phyloP scores from a whole-genome alignment of 1,140 invertebrate genomes.

The Steinernema feltiae region DNA sequence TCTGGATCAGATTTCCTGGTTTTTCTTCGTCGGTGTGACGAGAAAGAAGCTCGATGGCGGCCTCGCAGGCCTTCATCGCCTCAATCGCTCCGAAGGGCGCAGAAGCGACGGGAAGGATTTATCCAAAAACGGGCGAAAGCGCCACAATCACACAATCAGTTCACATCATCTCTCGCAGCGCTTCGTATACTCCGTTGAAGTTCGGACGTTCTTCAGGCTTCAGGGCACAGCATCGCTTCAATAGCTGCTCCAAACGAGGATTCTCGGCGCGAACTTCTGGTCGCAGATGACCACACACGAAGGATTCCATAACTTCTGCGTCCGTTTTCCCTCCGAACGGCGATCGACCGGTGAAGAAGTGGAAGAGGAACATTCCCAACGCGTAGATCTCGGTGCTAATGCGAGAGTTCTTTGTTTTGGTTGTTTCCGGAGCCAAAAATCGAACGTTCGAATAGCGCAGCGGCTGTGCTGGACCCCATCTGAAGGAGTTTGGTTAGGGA shows the following conservation, averaged over 20 bases:
- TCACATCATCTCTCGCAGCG: neutral
- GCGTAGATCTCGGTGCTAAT: neutral
- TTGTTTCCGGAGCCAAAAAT: neutral
- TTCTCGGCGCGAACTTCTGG: neutral
- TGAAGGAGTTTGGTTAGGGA: neutral
- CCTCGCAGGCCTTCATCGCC: no score
- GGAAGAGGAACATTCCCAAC: neutral
- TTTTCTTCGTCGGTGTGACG: no score
- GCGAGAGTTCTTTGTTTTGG: neutral
- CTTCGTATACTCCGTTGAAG: neutral
- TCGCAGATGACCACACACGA: neutral
- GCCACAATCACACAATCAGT: no score
- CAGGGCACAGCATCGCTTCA: neutral
- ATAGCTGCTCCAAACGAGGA: neutral
- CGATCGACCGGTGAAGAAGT: neutral
- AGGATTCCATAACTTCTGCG: neutral
- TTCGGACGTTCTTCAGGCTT: neutral
- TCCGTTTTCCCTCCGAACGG: neutral
- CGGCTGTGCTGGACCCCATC: neutral
- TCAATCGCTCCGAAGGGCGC: no score
- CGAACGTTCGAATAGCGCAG: neutral
- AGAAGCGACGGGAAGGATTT: no score
- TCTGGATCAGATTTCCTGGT: no score
- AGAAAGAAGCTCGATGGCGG: no score
- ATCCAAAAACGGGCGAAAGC: no score